phyloP scores from a whole-genome alignment of 2,113 vertebrate genomes.

The Bos taurus region DNA sequence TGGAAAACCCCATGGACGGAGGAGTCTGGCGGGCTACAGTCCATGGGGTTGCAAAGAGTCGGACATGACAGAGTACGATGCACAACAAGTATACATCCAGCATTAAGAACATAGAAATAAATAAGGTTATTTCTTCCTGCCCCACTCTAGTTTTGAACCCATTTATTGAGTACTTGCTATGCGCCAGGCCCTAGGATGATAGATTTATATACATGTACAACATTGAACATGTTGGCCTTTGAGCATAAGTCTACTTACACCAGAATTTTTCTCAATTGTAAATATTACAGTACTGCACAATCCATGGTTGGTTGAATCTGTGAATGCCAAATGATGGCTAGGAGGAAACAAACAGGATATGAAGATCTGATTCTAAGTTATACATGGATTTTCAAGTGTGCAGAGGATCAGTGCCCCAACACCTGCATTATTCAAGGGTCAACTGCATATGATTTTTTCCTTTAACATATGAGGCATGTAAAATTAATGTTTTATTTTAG shows the following conservation, averaged over 20 bases:
- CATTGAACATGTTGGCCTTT: neutral
- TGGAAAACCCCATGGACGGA: neutral
- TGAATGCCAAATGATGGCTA: neutral
- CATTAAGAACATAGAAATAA: neutral
- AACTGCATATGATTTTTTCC: neutral
- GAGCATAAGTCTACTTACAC: neutral
- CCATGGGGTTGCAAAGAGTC: neutral
- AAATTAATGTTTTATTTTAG: neutral
- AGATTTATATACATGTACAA: neutral
- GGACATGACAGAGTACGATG: rapidly evolving
- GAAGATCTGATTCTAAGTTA: neutral
- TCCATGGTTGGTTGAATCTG: neutral
- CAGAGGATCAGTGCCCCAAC: neutral
- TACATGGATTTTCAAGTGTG: neutral
- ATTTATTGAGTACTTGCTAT: neutral
- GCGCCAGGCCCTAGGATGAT: neutral
- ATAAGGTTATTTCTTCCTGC: neutral
- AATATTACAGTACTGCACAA: neutral
- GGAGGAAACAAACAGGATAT: neutral
- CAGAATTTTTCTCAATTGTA: neutral
- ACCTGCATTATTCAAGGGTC: neutral
- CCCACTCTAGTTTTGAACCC: neutral
- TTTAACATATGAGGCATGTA: neutral
- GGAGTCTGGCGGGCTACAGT: neutral
- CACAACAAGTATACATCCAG: neutral